Conservation (phyloP, 2,888 invertebrate genomes). For the Artemia sinica region DNA sequence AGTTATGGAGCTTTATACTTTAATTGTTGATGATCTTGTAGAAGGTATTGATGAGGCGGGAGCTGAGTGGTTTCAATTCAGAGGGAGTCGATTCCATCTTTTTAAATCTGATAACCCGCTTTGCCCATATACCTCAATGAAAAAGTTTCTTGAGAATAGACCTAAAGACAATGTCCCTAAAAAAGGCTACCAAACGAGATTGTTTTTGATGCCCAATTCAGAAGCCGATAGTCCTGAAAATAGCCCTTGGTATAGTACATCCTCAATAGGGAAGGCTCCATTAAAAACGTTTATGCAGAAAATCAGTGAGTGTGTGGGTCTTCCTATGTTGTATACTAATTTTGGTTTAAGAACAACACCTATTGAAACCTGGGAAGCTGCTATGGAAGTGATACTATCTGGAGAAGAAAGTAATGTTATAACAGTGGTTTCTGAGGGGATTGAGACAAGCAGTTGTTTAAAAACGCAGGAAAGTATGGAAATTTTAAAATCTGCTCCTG, state of each 20-base stretch:
- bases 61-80: neutral
- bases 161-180: neutral
- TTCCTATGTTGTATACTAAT: neutral
- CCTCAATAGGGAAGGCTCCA: neutral
- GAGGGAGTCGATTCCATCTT: neutral
- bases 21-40: neutral
- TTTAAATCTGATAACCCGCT: neutral
- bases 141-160: neutral
- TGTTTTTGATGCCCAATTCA: neutral
- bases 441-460: too few species aligned
- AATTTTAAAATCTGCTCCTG: too few species aligned
- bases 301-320: slow-evolving; percentile 1
- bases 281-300: neutral
- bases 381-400: slow-evolving; percentile 1
- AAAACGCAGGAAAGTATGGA: too few species aligned
- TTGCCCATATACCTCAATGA: neutral
- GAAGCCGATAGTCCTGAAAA: neutral
- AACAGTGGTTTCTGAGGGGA: neutral
- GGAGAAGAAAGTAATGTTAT: neutral
- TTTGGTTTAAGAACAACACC: slow-evolving; percentile 1
- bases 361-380: neutral
- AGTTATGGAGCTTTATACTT: neutral
- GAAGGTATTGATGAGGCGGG: neutral
- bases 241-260: neutral
- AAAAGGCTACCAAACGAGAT: neutral